These are phyloP conservation scores for Acromyrmex charruanus DNA, from an alignment of 1,140 invertebrate species.

Conservation along the genomic window DNA sequence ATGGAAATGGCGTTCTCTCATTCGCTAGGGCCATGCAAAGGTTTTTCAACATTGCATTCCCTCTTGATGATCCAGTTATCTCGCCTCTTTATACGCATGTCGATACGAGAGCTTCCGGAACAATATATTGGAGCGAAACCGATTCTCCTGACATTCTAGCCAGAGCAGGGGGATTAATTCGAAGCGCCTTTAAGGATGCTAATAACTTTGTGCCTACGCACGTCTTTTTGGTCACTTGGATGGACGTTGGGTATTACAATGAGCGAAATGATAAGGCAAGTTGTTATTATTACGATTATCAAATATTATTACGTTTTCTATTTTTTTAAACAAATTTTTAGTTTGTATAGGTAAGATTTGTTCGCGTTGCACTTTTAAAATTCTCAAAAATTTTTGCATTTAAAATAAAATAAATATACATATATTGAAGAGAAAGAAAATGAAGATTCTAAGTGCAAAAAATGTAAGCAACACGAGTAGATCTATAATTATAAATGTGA, in stretches of 20 bases:
- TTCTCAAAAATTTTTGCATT: no score
- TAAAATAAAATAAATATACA: no score
- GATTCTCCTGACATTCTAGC: conserved; percentile 88
- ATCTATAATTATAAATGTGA: background rate
- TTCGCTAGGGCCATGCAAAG: conserved; percentile 94
- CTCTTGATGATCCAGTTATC: conserved; percentile 95
- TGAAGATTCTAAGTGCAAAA: no score
- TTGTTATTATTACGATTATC: background rate
- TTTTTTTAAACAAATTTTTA: background rate
- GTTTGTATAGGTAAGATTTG: background rate
- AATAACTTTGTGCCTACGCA: conserved; percentile 89
- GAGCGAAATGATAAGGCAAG: conserved; percentile 88
- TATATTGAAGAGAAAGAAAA: no score
- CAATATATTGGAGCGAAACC: conserved; percentile 93
- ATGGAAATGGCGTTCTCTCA: conserved; percentile 96
- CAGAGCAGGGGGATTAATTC: conserved; percentile 90
- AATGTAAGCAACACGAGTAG: no score
- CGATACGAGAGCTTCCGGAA: conserved; percentile 92
- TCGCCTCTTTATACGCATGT: conserved; percentile 97
- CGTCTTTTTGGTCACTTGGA: conserved; percentile 90
- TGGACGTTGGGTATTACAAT: conserved; percentile 90
- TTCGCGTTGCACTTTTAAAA: no score
- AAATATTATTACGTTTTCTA: background rate
- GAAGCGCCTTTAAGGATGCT: conserved; percentile 90
- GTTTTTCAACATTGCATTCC: conserved; percentile 96